Evolutionary conservation across 2,797 vertebrate genomes (phyloP).

Genomic region (Anguilla anguilla): DNA sequence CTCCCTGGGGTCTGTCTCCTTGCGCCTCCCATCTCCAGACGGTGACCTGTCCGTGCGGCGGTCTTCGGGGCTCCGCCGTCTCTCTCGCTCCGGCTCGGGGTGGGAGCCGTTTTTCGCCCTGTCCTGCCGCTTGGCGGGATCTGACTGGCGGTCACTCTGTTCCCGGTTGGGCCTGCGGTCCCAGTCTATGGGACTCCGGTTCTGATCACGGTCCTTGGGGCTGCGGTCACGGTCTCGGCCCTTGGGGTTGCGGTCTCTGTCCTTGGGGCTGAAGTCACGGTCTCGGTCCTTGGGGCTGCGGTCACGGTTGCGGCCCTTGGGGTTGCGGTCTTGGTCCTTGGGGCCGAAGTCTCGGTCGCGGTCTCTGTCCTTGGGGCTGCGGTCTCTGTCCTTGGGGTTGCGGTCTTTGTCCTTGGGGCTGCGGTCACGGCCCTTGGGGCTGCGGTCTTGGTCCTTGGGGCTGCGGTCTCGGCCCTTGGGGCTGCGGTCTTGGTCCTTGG

Average conservation of each 20-base stretch:
- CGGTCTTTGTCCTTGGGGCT: too few species aligned
- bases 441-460: background rate
- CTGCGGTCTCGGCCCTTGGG: background rate
- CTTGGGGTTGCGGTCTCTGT: conserved; percentile 10
- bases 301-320: conserved; percentile 45
- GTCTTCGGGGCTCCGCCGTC: conserved; percentile 63
- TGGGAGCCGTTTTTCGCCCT: conserved; percentile 62
- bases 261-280: background rate
- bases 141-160: conserved; percentile 57
- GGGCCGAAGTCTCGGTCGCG: conserved; percentile 28
- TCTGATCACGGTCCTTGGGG: conserved; percentile 49
- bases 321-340: background rate
- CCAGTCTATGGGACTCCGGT: conserved; percentile 55
- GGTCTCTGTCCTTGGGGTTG: too few species aligned
- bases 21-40: conserved; percentile 65
- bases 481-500: background rate
- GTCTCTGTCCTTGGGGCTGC: too few species aligned
- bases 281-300: conserved; percentile 54
- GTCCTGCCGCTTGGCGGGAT: conserved; percentile 61
- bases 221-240: background rate
- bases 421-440: too few species aligned
- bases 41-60: conserved; percentile 67
- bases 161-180: conserved; percentile 58
- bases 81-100: conserved; percentile 66
- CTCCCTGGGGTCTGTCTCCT: conserved; percentile 56